Percentiles rank a stretch among this genome's conserved stretches.
Evolutionary conservation across 2,888 invertebrate genomes (phyloP).

Genomic region (Cremastinae sp.): DNA sequence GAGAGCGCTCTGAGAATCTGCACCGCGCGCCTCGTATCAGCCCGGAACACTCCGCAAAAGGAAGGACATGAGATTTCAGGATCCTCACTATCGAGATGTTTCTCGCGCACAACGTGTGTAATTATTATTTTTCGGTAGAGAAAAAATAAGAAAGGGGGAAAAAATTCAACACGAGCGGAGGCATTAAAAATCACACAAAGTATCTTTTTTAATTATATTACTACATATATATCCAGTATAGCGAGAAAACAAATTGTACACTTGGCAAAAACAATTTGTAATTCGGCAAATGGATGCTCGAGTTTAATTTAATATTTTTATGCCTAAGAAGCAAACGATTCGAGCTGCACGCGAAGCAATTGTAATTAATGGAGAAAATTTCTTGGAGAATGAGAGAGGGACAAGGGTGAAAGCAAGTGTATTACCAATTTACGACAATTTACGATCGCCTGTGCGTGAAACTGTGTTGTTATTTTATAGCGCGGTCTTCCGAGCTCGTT

Average conservation of each 20-base stretch:
- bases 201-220: too few relatives aligned
- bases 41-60: constrained; percentile 6
- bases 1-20: constrained; percentile 6
- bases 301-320: too few relatives aligned
- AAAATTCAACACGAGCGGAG: too few relatives aligned
- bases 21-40: constrained; percentile 11
- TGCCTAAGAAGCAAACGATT: neutral
- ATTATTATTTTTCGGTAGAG: constrained; percentile 51
- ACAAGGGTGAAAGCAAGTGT: neutral
- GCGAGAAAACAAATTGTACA: too few relatives aligned
- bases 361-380: neutral
- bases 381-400: neutral
- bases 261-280: too few relatives aligned
- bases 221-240: too few relatives aligned
- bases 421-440: constrained; percentile 5
- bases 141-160: neutral
- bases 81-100: constrained; percentile 12
- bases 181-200: too few relatives aligned
- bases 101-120: constrained; percentile 46
- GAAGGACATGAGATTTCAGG: neutral
- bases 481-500: constrained; percentile 27
- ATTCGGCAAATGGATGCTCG: too few relatives aligned
- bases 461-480: constrained; percentile 18
- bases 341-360: neutral
- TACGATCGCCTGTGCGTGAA: constrained; percentile 28